These are phyloP conservation scores for Heliconius nattereri DNA, from an alignment of 1,140 invertebrate genomes.

Conservation along the genomic window DNA sequence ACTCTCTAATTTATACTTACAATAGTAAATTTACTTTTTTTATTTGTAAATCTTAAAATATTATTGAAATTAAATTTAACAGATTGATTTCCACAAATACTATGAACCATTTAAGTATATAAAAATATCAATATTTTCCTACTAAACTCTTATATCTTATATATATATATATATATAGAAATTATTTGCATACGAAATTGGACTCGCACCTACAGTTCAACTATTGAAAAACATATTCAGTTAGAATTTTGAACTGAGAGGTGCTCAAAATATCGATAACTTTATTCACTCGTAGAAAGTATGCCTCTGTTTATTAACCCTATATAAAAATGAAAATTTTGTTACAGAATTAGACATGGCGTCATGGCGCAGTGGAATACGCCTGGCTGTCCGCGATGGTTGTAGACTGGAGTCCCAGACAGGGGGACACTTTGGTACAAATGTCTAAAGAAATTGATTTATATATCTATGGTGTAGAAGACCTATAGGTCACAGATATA, in stretches of 20 bases:
- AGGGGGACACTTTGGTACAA: too few relatives aligned
- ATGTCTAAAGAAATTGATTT: too few relatives aligned
- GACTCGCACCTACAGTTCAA: background rate
- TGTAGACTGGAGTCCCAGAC: too few relatives aligned
- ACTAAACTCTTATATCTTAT: background rate
- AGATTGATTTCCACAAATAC: background rate
- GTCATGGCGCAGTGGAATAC: too few relatives aligned
- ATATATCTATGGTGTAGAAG: too few relatives aligned
- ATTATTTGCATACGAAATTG: background rate
- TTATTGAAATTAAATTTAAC: background rate
- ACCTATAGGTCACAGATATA: too few relatives aligned
- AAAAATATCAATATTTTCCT: background rate
- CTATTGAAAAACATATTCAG: conserved; percentile 15
- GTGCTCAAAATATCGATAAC: conserved; percentile 9
- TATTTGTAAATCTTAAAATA: too few relatives aligned
- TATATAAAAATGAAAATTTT: background rate
- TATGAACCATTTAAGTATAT: background rate
- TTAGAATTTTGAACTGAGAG: conserved; percentile 17
- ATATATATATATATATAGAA: too few relatives aligned
- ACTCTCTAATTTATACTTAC: too few relatives aligned
- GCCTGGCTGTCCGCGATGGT: too few relatives aligned
- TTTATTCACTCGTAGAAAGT: conserved; percentile 16
- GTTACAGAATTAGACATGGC: background rate
- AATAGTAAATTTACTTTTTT: too few relatives aligned
- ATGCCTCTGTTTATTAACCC: background rate